Evolutionary conservation across 1,140 invertebrate genomes (phyloP), one percentile per base, ranked within the genome.

Genomic region (Papilio xuthus): DNA sequence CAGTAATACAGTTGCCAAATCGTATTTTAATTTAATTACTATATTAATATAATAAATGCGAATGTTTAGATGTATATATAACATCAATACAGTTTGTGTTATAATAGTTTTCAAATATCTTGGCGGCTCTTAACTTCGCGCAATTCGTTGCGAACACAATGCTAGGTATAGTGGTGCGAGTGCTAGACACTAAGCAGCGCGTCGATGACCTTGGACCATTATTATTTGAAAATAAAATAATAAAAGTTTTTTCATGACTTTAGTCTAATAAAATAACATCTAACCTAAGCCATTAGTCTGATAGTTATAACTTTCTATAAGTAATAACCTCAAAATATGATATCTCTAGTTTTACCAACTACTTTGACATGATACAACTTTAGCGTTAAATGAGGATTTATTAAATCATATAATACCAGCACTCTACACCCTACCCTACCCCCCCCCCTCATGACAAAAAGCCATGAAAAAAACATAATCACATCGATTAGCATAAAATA

Each of bases 401-500:
- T 63, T 32, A 28, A 63, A 28, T 20, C 23, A 4, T 20, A 42
- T 56, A 56, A 53, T 74, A 32, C 32, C n/a, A 75, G 72, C 80
- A 81, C 80, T 81, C 67, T 75, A 76, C 44, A n/a, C 72, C 63
- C 80, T 77, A 81, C 80, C 78, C 67, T 75, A 76, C 44, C 13
- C 72, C 63, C 80, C 80, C 69, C 50, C 47, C 53, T 20, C 73
- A 76, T 23, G 50, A 76, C 37, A 63, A 75, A 56, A n/a, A 53
- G 42, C 73, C 26, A 76, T 41, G 72, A 56, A 78, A 73, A 72
- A 72, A 80, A 74, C 72, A 80, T 71, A 80, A 83, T 81, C 78
- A 77, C 80, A 63, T 78, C 44, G 72, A 81, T 81, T 81, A 79
- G 79, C 81, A 83, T 84, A 84, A 84, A 80, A 78, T 79, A 77